Evolutionary conservation across 2,888 invertebrate genomes (phyloP), one percentile per base, ranked within the genome.

Genomic region (Temnothorax rugatulus): DNA sequence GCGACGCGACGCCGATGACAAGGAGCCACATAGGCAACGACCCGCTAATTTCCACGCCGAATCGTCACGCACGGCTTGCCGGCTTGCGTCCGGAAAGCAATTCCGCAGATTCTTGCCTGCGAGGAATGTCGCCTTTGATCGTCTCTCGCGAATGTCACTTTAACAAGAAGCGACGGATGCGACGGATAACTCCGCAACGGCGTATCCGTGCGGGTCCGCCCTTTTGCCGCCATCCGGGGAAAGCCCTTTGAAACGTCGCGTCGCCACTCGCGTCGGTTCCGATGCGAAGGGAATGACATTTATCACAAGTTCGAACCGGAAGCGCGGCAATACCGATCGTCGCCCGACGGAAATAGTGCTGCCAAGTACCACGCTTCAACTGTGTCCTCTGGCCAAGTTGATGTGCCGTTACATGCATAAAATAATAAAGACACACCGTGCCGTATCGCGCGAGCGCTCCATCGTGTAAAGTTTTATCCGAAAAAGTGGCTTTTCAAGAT

Each of bases 101-200:
- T 92, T 92, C 92, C 92, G 85, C 73, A 84, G 88, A 92, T 92
- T 92, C 92, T 87, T 90, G 90, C 86, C 88, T 87, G 88, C 85
- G 74, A 84, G 92, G 92, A 92, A 92, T 92, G 89, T 89, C 83
- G 74, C 88, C 92, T 92, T 92, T 92, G 92, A 92, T 92, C 91
- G 89, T 89, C 84, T 71, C 85, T 87, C 84, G 84, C 88, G 86
- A 84, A 84, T 86, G 86, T 86, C 87, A 84, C 86, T 89, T 83
- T 89, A 87, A 88, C 90, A 86, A 90, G 90, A 86, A 86, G 68
- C 88, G 88, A 84, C 82, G 83, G 81, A 86, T 84, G 59, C 77
- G 74, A 69, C 88, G 88, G 83, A 86, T 89, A 87, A 86, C 88
- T 86, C 83, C 59, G 61, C 81, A 68, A 83, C 34, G 21, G 74